A percentile compares a stretch with the other conserved stretches of the same genome.
Conservation (phyloP, 2,113 vertebrate species). For the Scortum barcoo region DNA sequence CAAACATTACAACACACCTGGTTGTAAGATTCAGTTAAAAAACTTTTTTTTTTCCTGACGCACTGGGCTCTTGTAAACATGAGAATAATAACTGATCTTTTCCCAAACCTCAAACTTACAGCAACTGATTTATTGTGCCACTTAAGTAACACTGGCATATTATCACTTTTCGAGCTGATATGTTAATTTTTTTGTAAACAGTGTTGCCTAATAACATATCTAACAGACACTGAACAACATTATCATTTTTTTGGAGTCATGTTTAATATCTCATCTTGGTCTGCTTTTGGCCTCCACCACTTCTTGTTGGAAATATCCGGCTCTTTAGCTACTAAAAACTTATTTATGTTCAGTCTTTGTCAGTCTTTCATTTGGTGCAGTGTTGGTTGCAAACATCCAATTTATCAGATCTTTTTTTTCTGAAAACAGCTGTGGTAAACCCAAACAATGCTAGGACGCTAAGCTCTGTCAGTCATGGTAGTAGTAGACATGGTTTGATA, state of each 20-base stretch:
- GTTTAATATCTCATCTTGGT: too few species aligned
- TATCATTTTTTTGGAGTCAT: neutral
- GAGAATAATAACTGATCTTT: too few species aligned
- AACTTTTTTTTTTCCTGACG: too few species aligned
- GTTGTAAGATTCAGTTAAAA: too few species aligned
- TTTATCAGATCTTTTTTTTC: neutral
- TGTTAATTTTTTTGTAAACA: neutral
- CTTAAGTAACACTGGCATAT: neutral
- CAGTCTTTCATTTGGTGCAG: neutral
- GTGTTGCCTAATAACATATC: neutral
- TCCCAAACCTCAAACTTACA: neutral
- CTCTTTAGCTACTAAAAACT: neutral
- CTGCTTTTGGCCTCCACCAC: neutral
- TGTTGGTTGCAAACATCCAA: too few species aligned
- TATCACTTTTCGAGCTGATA: neutral
- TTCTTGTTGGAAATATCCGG: neutral
- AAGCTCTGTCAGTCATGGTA: too few species aligned
- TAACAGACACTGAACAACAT: neutral
- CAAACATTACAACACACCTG: neutral
- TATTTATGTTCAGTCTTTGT: neutral
- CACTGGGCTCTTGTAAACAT: too few species aligned
- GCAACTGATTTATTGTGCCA: neutral
- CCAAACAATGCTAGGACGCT: neutral
- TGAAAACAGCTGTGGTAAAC: neutral
- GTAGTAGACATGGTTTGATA: too few species aligned